Evolutionary conservation across 2,113 vertebrate genomes (phyloP).

Genomic region (Mola mola): DNA sequence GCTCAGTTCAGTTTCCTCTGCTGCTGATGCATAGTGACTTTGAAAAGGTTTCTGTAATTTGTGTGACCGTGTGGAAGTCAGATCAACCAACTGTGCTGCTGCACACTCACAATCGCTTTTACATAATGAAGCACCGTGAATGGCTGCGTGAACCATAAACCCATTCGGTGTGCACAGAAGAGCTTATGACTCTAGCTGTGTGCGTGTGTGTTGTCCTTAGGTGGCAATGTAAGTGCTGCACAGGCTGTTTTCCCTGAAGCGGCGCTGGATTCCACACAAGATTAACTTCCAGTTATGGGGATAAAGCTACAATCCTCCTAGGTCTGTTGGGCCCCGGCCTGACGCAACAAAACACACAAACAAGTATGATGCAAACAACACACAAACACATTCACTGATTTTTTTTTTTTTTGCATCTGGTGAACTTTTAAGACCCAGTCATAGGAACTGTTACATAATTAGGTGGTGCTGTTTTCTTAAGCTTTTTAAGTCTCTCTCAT

Average conservation of each 20-base stretch:
- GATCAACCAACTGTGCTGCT: neutral
- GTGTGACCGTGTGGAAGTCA: too few relatives aligned
- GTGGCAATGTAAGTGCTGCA: slow-evolving; percentile 42
- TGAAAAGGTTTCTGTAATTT: too few relatives aligned
- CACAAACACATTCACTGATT: slow-evolving; percentile 10
- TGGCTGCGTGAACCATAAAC: slow-evolving; percentile 36
- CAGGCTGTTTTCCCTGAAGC: slow-evolving; percentile 28
- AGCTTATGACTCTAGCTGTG: slow-evolving; percentile 46
- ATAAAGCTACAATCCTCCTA: slow-evolving; percentile 65
- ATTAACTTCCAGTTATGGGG: slow-evolving; percentile 69
- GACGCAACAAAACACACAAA: slow-evolving; percentile 28
- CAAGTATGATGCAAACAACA: slow-evolving; percentile 1
- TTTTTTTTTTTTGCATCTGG: neutral
- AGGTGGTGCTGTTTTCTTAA: slow-evolving; percentile 19
- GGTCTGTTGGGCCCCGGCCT: slow-evolving; percentile 48
- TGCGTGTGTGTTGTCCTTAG: slow-evolving; percentile 23
- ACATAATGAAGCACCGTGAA: slow-evolving; percentile 32
- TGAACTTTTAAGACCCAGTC: slow-evolving; percentile 24
- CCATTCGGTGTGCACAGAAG: slow-evolving; percentile 31
- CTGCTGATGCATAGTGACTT: too few relatives aligned
- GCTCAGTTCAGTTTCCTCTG: too few relatives aligned
- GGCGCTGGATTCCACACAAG: slow-evolving; percentile 66
- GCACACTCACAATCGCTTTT: slow-evolving; percentile 14
- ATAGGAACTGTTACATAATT: slow-evolving; percentile 32
- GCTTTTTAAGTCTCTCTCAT: slow-evolving; percentile 14